Evolutionary conservation across 2,797 vertebrate species (phyloP), one percentile per base, ranked within the genome.

Genomic region (Galaxias olidus): DNA sequence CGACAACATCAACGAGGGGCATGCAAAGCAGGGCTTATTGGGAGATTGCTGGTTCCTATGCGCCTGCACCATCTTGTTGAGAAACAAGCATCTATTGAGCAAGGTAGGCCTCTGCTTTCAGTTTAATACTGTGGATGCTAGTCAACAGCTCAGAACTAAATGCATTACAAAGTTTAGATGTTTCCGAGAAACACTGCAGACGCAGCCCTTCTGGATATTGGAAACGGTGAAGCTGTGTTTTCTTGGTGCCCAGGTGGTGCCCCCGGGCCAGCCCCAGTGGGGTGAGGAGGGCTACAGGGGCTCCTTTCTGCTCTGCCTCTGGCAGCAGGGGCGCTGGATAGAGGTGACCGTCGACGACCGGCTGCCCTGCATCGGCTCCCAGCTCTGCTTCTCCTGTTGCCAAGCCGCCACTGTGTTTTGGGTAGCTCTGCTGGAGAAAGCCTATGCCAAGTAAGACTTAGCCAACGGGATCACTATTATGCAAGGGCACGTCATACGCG

Each of bases 11-110:
- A 85, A 81, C 69, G 86, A 93, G 66, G 92, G 89, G 58, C 92
- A 95, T 69, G 93, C 95, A 15, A 97, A 95, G 77, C 97, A 99
- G 84, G 97, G 97, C 20, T 87, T 97, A 70, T 81, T 98, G 78
- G 96, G 97, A 68, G 96, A 99, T 62, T 99, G 97, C 86, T 98
- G 97, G 97, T 95, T 99, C 72, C 92, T 99, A 19, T 98, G 96
- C 67, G 97, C 97, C 15, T 98, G 95, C 46, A 92, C 93, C 0
- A 90, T 93, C 74, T 88, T 99, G 73, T 91, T 95, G 73, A 96
- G 94, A 78, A 95, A 86, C 74, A 92, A 81, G 66, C 89, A 89
- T 50, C 87, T 97, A 8, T 83, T 96, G 56, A 80, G 94, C 75
- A 95, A 97, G 95, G 97, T 99, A 87, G 4, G 17, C 1, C 50